phyloP scores from a whole-genome alignment of 2,797 vertebrate genomes.

The Melanogrammus aeglefinus region DNA sequence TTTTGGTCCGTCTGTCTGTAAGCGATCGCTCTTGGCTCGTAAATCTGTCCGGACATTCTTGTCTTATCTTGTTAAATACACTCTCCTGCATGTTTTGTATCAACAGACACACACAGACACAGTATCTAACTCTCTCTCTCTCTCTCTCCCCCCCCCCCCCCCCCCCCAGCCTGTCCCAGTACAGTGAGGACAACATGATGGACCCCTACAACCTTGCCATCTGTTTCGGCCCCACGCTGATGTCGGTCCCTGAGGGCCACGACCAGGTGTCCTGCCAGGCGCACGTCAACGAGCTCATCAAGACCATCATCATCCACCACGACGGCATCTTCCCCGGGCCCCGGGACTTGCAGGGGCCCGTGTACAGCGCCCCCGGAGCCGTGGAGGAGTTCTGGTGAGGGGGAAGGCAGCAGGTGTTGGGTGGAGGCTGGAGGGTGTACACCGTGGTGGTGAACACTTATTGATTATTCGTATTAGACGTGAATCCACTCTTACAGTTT shows the following conservation, averaged over 20 bases:
- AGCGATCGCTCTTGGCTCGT: not conserved
- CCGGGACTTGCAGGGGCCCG: slow-evolving; percentile 86
- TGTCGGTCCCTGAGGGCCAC: slow-evolving; percentile 92
- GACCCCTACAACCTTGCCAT: slow-evolving; percentile 98
- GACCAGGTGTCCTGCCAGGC: slow-evolving; percentile 98
- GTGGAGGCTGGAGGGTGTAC: not conserved
- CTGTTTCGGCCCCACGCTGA: slow-evolving; percentile 95
- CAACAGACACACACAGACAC: not conserved
- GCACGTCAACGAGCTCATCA: slow-evolving; percentile 96
- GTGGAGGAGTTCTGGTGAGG: slow-evolving; percentile 91
- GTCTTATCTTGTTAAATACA: slow-evolving; percentile 34
- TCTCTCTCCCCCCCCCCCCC: not conserved
- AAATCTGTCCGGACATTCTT: slow-evolving; percentile 35
- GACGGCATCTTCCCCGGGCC: slow-evolving; percentile 88
- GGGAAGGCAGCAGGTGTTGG: not conserved
- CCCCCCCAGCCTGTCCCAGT: slow-evolving; percentile 88
- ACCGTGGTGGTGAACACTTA: not conserved
- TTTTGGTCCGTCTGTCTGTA: not conserved
- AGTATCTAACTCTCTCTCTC: not conserved
- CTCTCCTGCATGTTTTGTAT: slow-evolving; percentile 13
- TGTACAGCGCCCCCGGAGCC: slow-evolving; percentile 81
- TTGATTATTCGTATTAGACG: not conserved
- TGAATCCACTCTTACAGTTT: no score
- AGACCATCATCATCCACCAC: slow-evolving; percentile 98
- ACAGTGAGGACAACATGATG: slow-evolving; percentile 99